Percentiles rank a stretch among this genome's conserved stretches.
Evolutionary conservation across 1,140 invertebrate species (phyloP).

Genomic region (Diachasma alloeum): DNA sequence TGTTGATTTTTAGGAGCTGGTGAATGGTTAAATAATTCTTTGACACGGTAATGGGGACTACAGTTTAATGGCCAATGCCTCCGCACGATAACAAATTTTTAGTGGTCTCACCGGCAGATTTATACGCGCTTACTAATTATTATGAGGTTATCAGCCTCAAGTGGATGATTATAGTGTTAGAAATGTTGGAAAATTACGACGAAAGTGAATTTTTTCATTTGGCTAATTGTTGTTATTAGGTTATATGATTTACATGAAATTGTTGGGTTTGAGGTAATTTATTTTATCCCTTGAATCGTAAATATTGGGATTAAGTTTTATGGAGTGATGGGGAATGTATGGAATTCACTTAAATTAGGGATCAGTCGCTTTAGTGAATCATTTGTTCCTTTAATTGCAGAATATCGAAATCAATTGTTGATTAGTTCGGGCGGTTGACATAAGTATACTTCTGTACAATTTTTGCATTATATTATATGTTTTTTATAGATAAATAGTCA

Average conservation of each 20-base stretch:
- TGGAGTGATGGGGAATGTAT: neutral
- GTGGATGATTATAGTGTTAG: slow-evolving; percentile 2
- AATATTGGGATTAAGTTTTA: neutral
- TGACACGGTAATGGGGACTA: neutral
- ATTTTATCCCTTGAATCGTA: neutral
- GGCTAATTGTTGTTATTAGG: neutral
- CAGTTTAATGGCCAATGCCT: neutral
- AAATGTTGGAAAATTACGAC: neutral
- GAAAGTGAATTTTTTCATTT: neutral
- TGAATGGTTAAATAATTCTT: neutral
- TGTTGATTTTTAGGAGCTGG: neutral
- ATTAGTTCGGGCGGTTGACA: no score
- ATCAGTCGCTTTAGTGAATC: no score
- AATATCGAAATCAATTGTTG: no score
- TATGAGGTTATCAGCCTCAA: neutral
- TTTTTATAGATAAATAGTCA: no score
- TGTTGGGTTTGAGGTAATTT: neutral
- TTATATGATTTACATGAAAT: neutral
- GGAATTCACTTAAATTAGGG: no score
- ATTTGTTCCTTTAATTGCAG: no score
- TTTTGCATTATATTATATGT: no score
- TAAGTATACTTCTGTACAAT: no score
- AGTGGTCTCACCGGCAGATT: neutral
- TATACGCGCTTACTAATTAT: neutral
- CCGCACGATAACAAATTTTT: neutral